phyloP scores from a whole-genome alignment of 2,888 invertebrate species.

The Noctua janthina region DNA sequence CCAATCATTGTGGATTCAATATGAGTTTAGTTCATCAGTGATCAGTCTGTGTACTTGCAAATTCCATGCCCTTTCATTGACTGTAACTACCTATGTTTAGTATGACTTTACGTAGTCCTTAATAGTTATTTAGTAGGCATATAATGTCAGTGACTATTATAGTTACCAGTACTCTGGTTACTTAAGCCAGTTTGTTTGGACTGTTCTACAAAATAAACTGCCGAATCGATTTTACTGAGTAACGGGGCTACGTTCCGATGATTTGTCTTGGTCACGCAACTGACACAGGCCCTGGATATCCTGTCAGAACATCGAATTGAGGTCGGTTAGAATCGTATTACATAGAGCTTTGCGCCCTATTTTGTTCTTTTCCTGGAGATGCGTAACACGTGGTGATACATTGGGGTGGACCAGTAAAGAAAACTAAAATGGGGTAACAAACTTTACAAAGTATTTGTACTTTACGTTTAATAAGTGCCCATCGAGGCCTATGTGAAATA shows the following conservation, averaged over 20 bases:
- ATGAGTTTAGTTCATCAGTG: background rate
- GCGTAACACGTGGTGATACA: slow-evolving; percentile 7
- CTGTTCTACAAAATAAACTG: slow-evolving; percentile 52
- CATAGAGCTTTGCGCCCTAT: slow-evolving; percentile 11
- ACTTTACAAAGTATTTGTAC: too few species aligned
- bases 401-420: slow-evolving; percentile 26
- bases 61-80: background rate
- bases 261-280: slow-evolving; percentile 71
- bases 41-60: background rate
- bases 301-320: slow-evolving; percentile 57
- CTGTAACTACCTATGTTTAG: background rate
- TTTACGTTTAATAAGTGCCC: too few species aligned
- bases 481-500: too few species aligned
- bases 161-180: background rate
- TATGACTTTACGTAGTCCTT: background rate
- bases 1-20: background rate
- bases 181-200: slow-evolving; percentile 25
- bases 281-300: slow-evolving; percentile 53
- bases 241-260: slow-evolving; percentile 46
- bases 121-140: background rate
- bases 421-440: background rate
- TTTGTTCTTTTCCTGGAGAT: slow-evolving; percentile 20
- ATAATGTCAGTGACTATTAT: background rate
- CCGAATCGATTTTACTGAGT: slow-evolving; percentile 59
- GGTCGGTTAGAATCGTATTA: slow-evolving; percentile 47